phyloP scores from a whole-genome alignment of 2,888 invertebrate genomes.

The Digitonthophagus gazella region DNA sequence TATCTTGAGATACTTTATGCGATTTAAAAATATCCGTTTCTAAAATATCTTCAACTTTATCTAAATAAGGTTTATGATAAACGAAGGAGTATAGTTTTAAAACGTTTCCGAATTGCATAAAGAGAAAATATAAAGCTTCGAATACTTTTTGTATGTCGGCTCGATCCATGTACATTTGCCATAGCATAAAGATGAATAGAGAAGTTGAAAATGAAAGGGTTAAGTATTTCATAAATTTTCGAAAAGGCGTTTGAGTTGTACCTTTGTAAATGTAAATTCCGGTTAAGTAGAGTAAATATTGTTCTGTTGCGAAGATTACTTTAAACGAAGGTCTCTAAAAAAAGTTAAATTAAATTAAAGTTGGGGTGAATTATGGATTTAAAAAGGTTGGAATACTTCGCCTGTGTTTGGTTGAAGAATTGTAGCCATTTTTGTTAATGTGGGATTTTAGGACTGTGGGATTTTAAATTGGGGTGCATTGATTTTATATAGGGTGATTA shows the following conservation, averaged over 20 bases:
- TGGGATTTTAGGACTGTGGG: too few species aligned
- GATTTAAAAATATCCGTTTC: conserved; percentile 21
- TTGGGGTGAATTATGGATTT: too few species aligned
- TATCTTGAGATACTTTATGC: conserved; percentile 22
- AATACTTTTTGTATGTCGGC: conserved; percentile 15
- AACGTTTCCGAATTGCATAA: conserved; percentile 27
- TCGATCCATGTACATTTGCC: neutral
- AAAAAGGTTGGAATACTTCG: too few species aligned
- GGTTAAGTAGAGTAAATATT: neutral
- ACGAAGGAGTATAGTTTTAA: conserved; percentile 25
- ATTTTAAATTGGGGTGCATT: too few species aligned
- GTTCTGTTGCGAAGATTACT: neutral
- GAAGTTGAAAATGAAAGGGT: neutral
- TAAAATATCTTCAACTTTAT: conserved; percentile 20
- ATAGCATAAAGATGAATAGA: neutral
- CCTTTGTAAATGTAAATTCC: neutral
- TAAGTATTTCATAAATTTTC: neutral
- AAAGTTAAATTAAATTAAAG: neutral
- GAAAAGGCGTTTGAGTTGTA: neutral
- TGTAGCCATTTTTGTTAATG: too few species aligned
- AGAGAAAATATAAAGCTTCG: conserved; percentile 28
- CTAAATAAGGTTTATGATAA: conserved; percentile 15
- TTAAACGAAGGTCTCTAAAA: neutral
- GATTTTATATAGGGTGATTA: too few species aligned
- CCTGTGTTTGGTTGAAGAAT: too few species aligned